These are phyloP conservation scores for Pica pica DNA, from an alignment of 2,113 vertebrate species.

Conservation along the genomic window DNA sequence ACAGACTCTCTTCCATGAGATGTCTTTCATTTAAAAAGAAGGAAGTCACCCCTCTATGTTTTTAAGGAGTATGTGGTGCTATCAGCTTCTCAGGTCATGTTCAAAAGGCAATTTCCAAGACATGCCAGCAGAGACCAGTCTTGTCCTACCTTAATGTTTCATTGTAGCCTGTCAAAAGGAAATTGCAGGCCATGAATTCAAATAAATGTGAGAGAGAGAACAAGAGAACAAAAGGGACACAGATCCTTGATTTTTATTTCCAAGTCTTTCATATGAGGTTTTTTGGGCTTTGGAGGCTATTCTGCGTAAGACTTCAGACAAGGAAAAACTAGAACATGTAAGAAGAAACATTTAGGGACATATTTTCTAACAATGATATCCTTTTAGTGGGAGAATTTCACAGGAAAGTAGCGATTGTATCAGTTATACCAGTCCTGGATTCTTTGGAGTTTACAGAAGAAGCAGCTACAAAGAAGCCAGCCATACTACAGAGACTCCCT, in stretches of 20 bases:
- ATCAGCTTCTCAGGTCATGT: not conserved
- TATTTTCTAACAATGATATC: not conserved
- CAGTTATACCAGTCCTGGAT: not conserved
- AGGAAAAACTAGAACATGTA: not conserved
- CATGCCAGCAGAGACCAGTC: conserved; percentile 29
- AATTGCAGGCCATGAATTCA: not conserved
- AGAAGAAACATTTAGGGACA: not conserved
- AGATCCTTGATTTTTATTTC: not conserved
- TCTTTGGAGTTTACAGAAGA: not conserved
- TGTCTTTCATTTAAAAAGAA: not conserved
- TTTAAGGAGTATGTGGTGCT: not conserved
- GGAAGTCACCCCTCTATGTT: not conserved
- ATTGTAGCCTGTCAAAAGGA: not conserved
- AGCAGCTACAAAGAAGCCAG: not conserved
- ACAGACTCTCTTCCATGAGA: not conserved
- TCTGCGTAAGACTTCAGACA: not conserved
- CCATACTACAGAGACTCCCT: not conserved
- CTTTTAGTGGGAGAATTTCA: not conserved
- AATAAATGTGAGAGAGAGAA: not conserved
- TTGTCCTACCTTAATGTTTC: not conserved
- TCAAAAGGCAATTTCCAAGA: not conserved
- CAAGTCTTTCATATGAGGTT: not conserved
- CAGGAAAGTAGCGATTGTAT: not conserved
- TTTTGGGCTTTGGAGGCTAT: not conserved
- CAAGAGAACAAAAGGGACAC: not conserved